These are phyloP conservation scores for Lucilia sericata DNA, from an alignment of 1,140 invertebrate species.

Conservation along the genomic window DNA sequence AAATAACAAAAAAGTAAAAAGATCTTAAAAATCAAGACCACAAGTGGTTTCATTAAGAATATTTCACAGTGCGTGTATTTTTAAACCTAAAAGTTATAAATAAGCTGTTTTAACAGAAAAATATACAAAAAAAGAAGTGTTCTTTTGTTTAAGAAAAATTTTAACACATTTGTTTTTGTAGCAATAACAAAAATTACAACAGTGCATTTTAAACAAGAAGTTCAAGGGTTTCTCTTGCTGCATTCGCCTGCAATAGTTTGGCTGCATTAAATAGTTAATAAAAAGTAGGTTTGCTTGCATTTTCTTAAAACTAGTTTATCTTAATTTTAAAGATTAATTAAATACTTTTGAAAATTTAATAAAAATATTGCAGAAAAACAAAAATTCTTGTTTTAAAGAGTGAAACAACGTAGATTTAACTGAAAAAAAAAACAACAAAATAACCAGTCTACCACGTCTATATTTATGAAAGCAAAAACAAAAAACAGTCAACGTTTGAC, in stretches of 20 bases:
- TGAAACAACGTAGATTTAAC: neutral
- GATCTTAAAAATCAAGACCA: neutral
- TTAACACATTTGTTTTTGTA: neutral
- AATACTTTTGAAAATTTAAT: neutral
- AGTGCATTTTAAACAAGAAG: neutral
- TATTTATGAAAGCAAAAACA: neutral
- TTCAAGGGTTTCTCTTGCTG: neutral
- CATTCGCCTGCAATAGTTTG: no score
- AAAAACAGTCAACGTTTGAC: neutral
- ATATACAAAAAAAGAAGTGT: neutral
- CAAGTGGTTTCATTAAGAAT: constrained; percentile 16
- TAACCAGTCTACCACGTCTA: neutral
- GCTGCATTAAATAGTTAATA: neutral
- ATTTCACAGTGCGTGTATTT: neutral
- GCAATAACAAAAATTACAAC: neutral
- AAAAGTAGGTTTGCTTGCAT: neutral
- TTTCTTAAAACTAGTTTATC: neutral
- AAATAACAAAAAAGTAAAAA: neutral
- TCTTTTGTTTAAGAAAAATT: neutral
- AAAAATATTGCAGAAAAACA: neutral
- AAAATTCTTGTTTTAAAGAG: neutral
- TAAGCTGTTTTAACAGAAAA: neutral
- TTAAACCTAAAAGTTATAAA: neutral
- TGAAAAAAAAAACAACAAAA: neutral
- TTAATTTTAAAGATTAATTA: neutral